phyloP scores from a whole-genome alignment of 1,140 invertebrate species.

The Cydia splendana region DNA sequence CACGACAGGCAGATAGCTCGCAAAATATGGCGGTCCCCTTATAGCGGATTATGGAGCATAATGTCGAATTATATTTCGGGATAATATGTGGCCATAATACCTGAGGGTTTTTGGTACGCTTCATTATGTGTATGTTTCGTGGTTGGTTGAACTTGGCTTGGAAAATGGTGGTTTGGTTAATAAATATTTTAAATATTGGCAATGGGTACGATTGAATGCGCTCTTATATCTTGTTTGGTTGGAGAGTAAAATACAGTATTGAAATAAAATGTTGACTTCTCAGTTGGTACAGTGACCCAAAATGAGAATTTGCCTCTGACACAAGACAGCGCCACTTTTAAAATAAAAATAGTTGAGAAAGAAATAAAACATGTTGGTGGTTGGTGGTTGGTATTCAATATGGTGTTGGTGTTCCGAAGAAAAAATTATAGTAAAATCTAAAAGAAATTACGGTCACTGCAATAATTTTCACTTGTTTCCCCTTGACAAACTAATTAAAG shows the following conservation, averaged over 20 bases:
- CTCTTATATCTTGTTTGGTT: too few species aligned
- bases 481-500: slow-evolving; percentile 30
- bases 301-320: too few species aligned
- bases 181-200: too few species aligned
- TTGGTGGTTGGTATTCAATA: too few species aligned
- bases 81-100: slow-evolving; percentile 30
- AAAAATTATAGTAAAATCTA: neutral
- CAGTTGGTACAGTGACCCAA: too few species aligned
- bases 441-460: slow-evolving; percentile 16
- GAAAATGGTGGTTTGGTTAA: neutral
- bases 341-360: too few species aligned
- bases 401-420: too few species aligned
- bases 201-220: too few species aligned
- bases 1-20: slow-evolving; percentile 53
- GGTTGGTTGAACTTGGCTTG: neutral
- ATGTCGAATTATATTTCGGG: slow-evolving; percentile 46
- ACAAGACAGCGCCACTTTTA: too few species aligned
- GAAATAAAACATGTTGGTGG: too few species aligned
- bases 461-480: slow-evolving; percentile 27
- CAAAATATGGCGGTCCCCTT: slow-evolving; percentile 50
- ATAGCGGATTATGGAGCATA: slow-evolving; percentile 44
- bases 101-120: slow-evolving; percentile 7
- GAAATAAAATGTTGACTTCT: too few species aligned
- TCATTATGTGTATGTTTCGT: slow-evolving; percentile 10
- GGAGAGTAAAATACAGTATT: too few species aligned